phyloP scores from a whole-genome alignment of 1,140 invertebrate genomes.

The Cryptotermes secundus region DNA sequence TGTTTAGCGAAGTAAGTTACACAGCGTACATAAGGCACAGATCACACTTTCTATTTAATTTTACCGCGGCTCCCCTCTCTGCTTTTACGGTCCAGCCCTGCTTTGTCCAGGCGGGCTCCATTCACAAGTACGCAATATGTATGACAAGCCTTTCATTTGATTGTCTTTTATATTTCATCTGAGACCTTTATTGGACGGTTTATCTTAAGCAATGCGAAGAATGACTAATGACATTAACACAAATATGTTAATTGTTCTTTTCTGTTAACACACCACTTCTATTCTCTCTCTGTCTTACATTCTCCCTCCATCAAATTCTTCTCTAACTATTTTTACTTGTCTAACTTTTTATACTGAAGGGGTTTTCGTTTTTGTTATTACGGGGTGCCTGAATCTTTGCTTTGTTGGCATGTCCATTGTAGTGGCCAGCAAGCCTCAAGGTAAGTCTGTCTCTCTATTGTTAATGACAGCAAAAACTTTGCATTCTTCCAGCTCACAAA shows the following conservation, averaged over 20 bases:
- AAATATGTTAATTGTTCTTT: constrained; percentile 20
- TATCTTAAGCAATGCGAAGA: constrained; percentile 4
- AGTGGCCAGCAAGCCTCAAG: background rate
- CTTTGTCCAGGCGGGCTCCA: background rate
- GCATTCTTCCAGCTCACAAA: background rate
- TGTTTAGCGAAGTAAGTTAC: too few relatives aligned
- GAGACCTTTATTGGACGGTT: background rate
- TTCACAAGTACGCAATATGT: background rate
- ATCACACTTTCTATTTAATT: too few relatives aligned
- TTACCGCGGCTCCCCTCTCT: background rate
- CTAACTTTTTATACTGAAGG: background rate
- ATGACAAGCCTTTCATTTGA: constrained; percentile 5
- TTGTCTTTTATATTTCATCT: background rate
- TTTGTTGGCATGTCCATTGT: constrained; percentile 12
- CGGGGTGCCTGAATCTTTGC: background rate
- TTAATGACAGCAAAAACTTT: constrained; percentile 14
- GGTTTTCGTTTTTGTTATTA: constrained; percentile 7
- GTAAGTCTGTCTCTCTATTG: constrained; percentile 1
- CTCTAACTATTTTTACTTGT: background rate
- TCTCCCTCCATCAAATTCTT: constrained; percentile 3
- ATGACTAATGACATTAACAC: constrained; percentile 19
- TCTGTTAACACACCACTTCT: constrained; percentile 8
- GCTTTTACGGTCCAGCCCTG: background rate
- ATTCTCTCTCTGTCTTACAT: background rate
- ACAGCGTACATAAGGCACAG: too few relatives aligned